Conservation (phyloP, 2,797 vertebrate genomes). For the Manis javanica region DNA sequence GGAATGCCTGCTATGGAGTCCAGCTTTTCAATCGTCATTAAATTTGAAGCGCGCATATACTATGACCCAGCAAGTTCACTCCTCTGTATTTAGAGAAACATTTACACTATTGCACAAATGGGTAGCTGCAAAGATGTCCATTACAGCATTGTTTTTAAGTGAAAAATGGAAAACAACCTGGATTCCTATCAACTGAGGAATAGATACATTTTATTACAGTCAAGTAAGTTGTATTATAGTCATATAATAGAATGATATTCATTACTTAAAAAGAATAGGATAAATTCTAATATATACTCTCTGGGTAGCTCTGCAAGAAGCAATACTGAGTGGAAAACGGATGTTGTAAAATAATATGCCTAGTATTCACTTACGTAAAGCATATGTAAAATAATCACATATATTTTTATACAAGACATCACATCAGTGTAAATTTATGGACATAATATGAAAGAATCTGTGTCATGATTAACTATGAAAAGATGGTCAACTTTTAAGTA, state of each 20-base stretch:
- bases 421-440: neutral
- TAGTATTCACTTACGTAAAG: slow-evolving; percentile 42
- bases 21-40: neutral
- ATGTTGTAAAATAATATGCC: neutral
- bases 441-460: neutral
- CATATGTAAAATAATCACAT: neutral
- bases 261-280: neutral
- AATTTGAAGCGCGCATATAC: neutral
- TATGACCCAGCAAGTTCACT: neutral
- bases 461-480: neutral
- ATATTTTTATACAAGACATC: neutral
- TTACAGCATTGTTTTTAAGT: neutral
- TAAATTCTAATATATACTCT: neutral
- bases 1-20: neutral
- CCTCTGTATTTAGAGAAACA: neutral
- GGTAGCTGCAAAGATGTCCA: neutral
- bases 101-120: neutral
- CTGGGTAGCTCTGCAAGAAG: neutral
- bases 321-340: neutral
- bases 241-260: neutral
- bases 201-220: neutral
- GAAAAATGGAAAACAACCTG: neutral
- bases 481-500: slow-evolving; percentile 23
- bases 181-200: neutral
- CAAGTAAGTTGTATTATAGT: neutral